These are phyloP conservation scores for Nipponacmea schrenckii DNA, from an alignment of 2,888 invertebrate genomes.

Conservation along the genomic window DNA sequence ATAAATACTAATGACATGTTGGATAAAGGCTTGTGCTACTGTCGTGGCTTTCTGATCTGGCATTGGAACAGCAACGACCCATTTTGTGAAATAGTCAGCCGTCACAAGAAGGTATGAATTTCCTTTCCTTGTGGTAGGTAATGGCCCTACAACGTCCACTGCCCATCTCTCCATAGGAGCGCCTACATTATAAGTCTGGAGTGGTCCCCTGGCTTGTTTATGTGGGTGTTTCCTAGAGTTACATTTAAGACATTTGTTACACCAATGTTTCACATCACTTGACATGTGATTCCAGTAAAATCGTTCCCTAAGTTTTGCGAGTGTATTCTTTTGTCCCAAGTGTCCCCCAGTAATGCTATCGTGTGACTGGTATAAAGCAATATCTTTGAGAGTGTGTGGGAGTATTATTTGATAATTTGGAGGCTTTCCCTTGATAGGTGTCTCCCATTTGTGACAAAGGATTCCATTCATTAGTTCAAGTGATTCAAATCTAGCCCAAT, in stretches of 20 bases:
- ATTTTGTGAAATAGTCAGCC: too few species aligned
- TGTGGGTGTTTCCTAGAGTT: constrained; percentile 15
- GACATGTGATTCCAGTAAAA: constrained; percentile 21
- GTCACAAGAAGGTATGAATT: too few species aligned
- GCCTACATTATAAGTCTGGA: constrained; percentile 25
- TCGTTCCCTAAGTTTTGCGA: too few species aligned
- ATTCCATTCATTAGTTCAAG: constrained; percentile 19
- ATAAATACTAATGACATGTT: constrained; percentile 25
- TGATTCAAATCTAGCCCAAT: constrained; percentile 28
- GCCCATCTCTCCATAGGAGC: constrained; percentile 27
- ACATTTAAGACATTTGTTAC: constrained; percentile 27
- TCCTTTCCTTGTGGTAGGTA: too few species aligned
- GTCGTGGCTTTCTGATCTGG: constrained; percentile 31
- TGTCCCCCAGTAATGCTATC: constrained; percentile 21
- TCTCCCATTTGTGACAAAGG: constrained; percentile 19
- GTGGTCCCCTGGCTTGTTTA: constrained; percentile 17
- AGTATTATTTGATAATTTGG: neutral
- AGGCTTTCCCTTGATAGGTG: neutral
- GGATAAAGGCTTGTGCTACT: constrained; percentile 27
- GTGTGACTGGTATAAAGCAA: constrained; percentile 12
- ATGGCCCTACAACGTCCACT: constrained; percentile 12
- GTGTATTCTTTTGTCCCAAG: constrained; percentile 12
- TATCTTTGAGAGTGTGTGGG: neutral
- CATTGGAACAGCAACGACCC: constrained; percentile 26
- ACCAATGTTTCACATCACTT: constrained; percentile 21